Base-by-base conservation (phyloP, 2,113 vertebrate species). In the Mystacornis crossleyi region DNA sequence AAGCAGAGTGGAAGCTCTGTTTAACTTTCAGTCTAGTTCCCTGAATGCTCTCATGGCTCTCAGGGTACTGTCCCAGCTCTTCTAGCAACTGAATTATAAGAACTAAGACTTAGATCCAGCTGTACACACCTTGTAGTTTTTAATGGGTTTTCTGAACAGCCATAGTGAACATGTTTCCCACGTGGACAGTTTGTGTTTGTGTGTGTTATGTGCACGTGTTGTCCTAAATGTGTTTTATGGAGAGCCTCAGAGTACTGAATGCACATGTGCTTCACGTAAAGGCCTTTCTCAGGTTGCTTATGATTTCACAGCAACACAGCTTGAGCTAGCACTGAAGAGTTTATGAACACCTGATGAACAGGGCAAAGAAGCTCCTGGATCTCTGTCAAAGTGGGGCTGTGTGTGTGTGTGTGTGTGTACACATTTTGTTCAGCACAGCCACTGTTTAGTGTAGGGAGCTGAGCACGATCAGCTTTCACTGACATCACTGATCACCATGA, bases 31-130 rank as follows among this genome's bases (percentile, higher is more conserved):
- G 26, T 51, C 34, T 84, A 65, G 86, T 78, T 90, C 81, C 53
- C 74, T 91, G 57, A 92, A 64, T 73, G 55, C 38, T 67, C 54
- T 70, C 87, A 23, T 23, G 91, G 51, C 57, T 81, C 67, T 74
- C 25, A 28, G 79, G 40, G 7, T 31, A 80, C 87, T 89, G 97
- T 93, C 77, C 62, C 45, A 94, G 72, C 85, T 81, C 34, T 67
- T 6, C 36, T 28, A 33, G 47, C n/a, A 73, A 45, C 55, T 93
- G 94, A 89, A 69, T 71, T 79, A 57, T 74, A 95, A 93, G 78
- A 93, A 67, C 8, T 66, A 84, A 78, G 45, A 55, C 61, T 95
- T 86, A 97, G 87, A 89, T 93, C 91, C 72, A 85, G 58, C 79
- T 89, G 54, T 62, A 83, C 15, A 78, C 36, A 60, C 29, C 57